Percentiles rank a stretch among this genome's conserved stretches.
Conservation (phyloP, 53 echinoderm and acorn worm genomes). For the Zoroaster sp. region DNA sequence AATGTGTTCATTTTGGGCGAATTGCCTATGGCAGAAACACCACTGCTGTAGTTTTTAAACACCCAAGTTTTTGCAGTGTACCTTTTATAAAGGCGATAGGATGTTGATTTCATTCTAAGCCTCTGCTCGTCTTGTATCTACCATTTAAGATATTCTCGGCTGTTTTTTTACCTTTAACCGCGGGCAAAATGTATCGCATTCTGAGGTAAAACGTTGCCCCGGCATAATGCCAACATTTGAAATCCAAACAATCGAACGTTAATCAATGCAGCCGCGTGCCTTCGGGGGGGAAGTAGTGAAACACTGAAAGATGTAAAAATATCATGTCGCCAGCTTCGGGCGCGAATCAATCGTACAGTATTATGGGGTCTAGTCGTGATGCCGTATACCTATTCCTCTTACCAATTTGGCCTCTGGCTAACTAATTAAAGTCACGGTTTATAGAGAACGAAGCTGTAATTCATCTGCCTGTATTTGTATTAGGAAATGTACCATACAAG, state of each 20-base stretch:
- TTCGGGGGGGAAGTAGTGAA: neutral
- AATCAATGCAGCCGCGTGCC: slow-evolving; percentile 27
- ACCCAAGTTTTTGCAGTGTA: too few relatives aligned
- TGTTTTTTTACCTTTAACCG: neutral
- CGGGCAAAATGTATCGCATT: neutral
- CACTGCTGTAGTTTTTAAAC: too few relatives aligned
- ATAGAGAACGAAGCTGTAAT: neutral
- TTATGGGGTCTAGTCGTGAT: neutral
- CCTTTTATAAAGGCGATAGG: too few relatives aligned
- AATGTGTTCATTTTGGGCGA: too few relatives aligned
- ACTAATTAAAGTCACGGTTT: neutral
- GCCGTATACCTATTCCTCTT: neutral
- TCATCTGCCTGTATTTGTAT: neutral
- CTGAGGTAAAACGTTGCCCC: neutral
- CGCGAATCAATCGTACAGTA: neutral
- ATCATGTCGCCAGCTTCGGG: slow-evolving; percentile 1
- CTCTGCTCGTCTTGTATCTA: too few relatives aligned
- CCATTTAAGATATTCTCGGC: too few relatives aligned
- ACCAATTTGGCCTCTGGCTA: neutral
- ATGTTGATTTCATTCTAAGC: too few relatives aligned
- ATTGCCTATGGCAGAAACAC: too few relatives aligned
- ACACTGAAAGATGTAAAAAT: neutral
- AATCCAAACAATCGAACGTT: slow-evolving; percentile 8
- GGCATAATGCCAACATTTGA: neutral
- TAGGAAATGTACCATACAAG: too few relatives aligned